phyloP scores from a whole-genome alignment of 2,888 invertebrate species.

The Drosophila hamatofila region DNA sequence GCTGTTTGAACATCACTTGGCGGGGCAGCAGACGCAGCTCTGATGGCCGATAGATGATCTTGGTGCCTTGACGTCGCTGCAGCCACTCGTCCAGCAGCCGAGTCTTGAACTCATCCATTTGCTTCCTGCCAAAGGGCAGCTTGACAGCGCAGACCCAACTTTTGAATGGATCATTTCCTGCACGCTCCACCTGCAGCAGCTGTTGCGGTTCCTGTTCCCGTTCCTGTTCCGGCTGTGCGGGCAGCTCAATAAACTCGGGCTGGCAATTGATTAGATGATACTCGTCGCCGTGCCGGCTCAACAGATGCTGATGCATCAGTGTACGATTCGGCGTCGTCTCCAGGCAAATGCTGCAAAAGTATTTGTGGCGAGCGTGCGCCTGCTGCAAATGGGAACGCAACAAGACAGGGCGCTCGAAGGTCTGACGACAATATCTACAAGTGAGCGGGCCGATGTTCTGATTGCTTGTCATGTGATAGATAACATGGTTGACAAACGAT shows the following conservation, averaged over 20 bases:
- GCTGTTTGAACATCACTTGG: conserved; percentile 88
- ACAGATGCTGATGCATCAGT: conserved; percentile 86
- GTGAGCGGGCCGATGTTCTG: conserved; percentile 34
- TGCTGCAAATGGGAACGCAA: conserved; percentile 87
- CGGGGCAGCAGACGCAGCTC: conserved; percentile 89
- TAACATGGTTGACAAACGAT: conserved; percentile 70
- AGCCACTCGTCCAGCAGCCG: conserved; percentile 67
- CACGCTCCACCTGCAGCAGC: not conserved
- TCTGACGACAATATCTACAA: conserved; percentile 70
- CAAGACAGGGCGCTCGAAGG: conserved; percentile 58
- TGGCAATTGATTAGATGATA: conserved; percentile 42
- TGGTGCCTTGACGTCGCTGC: conserved; percentile 66
- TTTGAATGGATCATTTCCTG: conserved; percentile 67
- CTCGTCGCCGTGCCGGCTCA: conserved; percentile 86
- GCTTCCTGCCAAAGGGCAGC: conserved; percentile 70
- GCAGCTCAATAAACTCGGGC: conserved; percentile 31
- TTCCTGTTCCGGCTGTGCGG: not conserved
- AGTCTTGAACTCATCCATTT: conserved; percentile 57
- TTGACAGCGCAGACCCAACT: conserved; percentile 53
- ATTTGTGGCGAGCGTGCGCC: conserved; percentile 87
- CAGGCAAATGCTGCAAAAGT: conserved; percentile 88
- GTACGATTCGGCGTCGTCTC: conserved; percentile 78
- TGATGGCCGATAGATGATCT: conserved; percentile 86
- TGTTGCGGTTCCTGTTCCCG: not conserved
- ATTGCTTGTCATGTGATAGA: conserved; percentile 62